phyloP scores from a whole-genome alignment of 2,797 vertebrate genomes.

The Trematomus bernacchii region DNA sequence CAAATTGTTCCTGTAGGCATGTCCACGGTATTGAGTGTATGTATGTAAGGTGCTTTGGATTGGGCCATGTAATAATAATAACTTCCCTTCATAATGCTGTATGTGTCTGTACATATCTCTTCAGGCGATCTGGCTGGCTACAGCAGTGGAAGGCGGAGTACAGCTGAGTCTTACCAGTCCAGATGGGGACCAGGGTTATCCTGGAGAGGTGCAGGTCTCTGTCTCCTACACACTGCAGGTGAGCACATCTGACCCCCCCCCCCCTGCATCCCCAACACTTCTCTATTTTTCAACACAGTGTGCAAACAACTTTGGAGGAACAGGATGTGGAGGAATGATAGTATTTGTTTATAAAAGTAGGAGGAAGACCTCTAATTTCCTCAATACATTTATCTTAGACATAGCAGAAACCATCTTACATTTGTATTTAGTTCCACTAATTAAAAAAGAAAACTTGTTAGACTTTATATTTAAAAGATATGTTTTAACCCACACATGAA shows the following conservation, averaged over 20 bases:
- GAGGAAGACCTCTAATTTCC: too few species aligned
- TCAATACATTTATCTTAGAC: neutral
- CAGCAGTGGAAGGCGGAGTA: conserved; percentile 85
- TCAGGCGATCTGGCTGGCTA: conserved; percentile 73
- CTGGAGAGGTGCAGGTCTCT: conserved; percentile 90
- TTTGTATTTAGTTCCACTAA: too few species aligned
- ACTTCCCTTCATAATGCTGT: neutral
- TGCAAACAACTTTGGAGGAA: too few species aligned
- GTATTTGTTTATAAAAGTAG: too few species aligned
- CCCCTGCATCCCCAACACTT: neutral
- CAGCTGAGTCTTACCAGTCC: conserved; percentile 89
- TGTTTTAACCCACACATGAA: neutral
- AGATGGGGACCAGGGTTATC: conserved; percentile 94
- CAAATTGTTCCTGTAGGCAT: too few species aligned
- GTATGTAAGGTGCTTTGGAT: too few species aligned
- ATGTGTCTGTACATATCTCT: conserved; percentile 1
- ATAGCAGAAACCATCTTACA: too few species aligned
- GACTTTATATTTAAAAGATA: neutral
- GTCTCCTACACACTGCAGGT: conserved; percentile 90
- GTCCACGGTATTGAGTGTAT: too few species aligned
- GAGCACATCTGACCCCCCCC: neutral
- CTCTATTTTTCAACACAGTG: neutral
- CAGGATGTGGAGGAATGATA: too few species aligned
- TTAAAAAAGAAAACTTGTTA: neutral
- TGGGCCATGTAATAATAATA: too few species aligned